Evolutionary conservation across 2,888 invertebrate genomes (phyloP), one percentile per base, ranked within the genome.

Genomic region (Argyra leucocephala): DNA sequence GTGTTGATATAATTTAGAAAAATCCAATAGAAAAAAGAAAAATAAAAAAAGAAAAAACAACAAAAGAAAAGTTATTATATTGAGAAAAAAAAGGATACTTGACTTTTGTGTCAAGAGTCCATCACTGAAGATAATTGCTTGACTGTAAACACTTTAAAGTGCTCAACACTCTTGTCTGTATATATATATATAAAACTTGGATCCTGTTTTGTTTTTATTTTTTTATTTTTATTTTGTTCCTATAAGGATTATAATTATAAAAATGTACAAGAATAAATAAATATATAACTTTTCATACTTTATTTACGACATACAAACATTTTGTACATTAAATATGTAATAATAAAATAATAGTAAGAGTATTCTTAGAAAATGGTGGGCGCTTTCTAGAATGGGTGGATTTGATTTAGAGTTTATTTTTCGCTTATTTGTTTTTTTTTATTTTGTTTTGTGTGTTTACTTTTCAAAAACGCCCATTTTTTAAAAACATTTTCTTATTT

Each of bases 51-150:
- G 10, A 31, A 31, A 31, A 7, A 7, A 31, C 5, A 31, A 31
- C 6, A 31, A 31, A 10, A 31, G 10, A 7, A 31, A 31, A 31
- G 5, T 7, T 7, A 31, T 31, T 10, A 7, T 31, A 31, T 31
- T 31, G 31, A 31, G 31, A 59, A 22, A 59, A 23, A 22, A 59
- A 59, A 59, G 23, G 59, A 59, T 23, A 23, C 59, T 59, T 59
- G 59, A 59, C 59, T 59, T 59, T 59, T 59, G 18, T 59, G 59
- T 59, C 59, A 59, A 59, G 59, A 23, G 59, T 59, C 59, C 59
- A 59, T 59, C 59, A 59, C 59, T 59, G 59, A 23, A 59, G 59
- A 59, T 59, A 59, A 59, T 59, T 59, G 23, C 59, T 59, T 59
- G 23, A 48, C 48, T 48, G 48, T 48, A 48, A 48, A 48, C 48